A percentile compares a stretch with the other conserved stretches of the same genome.
Evolutionary conservation across 1,140 invertebrate genomes (phyloP).

Genomic region (Drosophila navojoa): DNA sequence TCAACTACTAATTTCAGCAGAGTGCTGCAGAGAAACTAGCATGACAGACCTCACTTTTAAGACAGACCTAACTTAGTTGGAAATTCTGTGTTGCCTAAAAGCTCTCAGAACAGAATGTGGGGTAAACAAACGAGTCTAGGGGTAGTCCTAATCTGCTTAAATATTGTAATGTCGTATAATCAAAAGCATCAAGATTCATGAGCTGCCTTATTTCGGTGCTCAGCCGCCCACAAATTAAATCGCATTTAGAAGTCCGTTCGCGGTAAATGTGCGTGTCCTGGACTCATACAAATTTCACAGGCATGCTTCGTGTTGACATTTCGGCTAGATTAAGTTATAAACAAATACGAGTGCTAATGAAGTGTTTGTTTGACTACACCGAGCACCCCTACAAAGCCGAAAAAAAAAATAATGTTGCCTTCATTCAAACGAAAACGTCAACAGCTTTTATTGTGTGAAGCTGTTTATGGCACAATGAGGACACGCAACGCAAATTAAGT

Average conservation of each 20-base stretch:
- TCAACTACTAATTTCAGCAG: slow-evolving; percentile 35
- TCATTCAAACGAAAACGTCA: slow-evolving; percentile 73
- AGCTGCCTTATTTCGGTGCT: neutral
- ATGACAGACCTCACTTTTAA: slow-evolving; percentile 1
- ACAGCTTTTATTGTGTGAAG: slow-evolving; percentile 79
- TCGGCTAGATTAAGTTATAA: slow-evolving; percentile 77
- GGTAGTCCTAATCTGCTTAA: neutral
- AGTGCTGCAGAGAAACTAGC: neutral
- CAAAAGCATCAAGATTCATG: neutral
- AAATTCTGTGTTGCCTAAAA: too few relatives aligned
- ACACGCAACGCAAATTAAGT: slow-evolving; percentile 77
- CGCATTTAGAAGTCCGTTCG: neutral
- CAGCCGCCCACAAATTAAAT: neutral
- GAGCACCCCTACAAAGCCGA: neutral
- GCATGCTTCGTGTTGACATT: slow-evolving; percentile 64
- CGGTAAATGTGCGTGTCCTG: slow-evolving; percentile 64
- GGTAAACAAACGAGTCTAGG: neutral
- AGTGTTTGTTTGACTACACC: slow-evolving; percentile 70
- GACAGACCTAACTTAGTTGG: neutral
- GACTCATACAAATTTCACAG: slow-evolving; percentile 61
- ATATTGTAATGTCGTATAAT: slow-evolving; percentile 4
- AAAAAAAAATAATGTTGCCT: too few relatives aligned
- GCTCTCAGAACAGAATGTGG: neutral
- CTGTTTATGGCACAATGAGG: slow-evolving; percentile 61
- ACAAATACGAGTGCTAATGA: slow-evolving; percentile 79